Evolutionary conservation across 2,113 vertebrate genomes (phyloP).

Genomic region (Anarhynchus alexandrinus): DNA sequence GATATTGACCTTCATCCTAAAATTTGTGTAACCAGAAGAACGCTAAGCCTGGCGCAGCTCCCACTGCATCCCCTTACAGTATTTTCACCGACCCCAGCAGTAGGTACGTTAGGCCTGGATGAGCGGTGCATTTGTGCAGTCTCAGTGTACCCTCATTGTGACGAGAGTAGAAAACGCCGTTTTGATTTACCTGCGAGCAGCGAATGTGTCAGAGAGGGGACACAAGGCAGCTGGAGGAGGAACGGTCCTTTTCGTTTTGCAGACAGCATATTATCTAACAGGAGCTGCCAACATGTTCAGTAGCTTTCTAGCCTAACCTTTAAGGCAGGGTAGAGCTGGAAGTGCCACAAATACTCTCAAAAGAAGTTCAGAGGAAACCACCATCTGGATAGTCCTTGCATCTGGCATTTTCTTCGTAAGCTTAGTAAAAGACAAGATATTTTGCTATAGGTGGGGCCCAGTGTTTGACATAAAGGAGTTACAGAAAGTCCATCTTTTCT

Average conservation of each 20-base stretch:
- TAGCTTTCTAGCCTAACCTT: not conserved
- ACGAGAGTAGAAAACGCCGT: not conserved
- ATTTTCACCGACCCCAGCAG: not conserved
- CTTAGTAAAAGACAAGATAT: not conserved
- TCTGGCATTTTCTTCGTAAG: not conserved
- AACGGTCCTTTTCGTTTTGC: not conserved
- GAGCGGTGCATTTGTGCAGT: not conserved
- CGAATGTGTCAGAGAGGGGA: not conserved
- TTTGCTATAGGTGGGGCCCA: not conserved
- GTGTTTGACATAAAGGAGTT: not conserved
- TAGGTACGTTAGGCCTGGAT: not conserved
- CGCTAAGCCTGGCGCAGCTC: not conserved
- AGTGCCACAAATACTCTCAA: not conserved
- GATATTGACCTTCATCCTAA: not conserved
- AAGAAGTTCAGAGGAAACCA: not conserved
- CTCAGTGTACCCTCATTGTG: not conserved
- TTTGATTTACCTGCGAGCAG: not conserved
- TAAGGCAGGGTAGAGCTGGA: not conserved
- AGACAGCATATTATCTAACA: not conserved
- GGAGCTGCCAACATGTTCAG: not conserved
- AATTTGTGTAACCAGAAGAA: not conserved
- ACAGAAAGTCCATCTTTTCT: not conserved
- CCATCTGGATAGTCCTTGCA: not conserved
- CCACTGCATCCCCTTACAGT: not conserved
- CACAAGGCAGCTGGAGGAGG: not conserved